Percentiles rank a stretch among this genome's conserved stretches.
Conservation (phyloP, 2,888 invertebrate species). For the Eilema caniola region DNA sequence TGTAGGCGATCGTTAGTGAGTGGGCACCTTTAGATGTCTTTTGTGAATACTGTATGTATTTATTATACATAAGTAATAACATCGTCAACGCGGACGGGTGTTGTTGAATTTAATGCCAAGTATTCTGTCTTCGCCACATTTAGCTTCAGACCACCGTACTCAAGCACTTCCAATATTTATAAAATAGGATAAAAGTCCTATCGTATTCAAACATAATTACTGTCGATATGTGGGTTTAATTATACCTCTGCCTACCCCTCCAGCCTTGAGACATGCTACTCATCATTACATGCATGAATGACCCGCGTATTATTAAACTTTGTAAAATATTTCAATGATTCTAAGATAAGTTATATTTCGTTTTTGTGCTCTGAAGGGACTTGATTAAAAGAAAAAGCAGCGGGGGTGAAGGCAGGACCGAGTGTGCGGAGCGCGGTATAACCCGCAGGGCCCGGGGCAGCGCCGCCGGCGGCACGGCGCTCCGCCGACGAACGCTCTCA, state of each 20-base stretch:
- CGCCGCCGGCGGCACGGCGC: conserved; percentile 50
- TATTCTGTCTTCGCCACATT: too few species aligned
- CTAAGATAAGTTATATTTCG: conserved; percentile 45
- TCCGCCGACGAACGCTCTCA: conserved; percentile 45
- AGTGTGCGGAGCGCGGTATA: conserved; percentile 44
- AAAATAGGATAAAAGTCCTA: not conserved
- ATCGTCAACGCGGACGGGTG: too few species aligned
- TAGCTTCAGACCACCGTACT: too few species aligned
- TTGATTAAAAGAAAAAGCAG: conserved; percentile 66
- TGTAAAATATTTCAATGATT: conserved; percentile 11
- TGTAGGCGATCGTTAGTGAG: too few species aligned
- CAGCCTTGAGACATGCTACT: not conserved
- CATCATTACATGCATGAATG: not conserved
- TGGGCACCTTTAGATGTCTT: too few species aligned
- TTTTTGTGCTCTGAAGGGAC: conserved; percentile 62
- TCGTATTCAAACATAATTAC: not conserved
- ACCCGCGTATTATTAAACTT: conserved; percentile 17
- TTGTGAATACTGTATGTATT: too few species aligned
- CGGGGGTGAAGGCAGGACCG: conserved; percentile 39
- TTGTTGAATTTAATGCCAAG: too few species aligned
- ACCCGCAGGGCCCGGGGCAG: conserved; percentile 54
- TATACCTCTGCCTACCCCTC: not conserved
- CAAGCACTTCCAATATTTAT: too few species aligned
- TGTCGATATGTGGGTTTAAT: not conserved
- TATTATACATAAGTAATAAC: too few species aligned